Evolutionary conservation across 2,113 vertebrate genomes (phyloP), one percentile per base, ranked within the genome.

Genomic region (Naja naja): DNA sequence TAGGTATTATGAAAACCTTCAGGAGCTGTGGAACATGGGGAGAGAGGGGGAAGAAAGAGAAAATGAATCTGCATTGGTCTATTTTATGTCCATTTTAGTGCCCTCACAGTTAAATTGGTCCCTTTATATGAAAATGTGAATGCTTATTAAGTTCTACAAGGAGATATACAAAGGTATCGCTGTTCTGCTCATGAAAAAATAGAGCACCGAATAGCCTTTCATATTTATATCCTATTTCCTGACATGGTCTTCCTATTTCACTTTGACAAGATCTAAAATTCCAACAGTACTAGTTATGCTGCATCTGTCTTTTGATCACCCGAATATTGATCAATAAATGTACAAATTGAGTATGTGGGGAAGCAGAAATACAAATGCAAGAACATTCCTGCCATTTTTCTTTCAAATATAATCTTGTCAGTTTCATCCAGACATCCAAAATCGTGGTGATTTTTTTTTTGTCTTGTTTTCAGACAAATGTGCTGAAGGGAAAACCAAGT

Each of bases 1-100:
- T 30, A 86, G 64, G 10, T 53, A 34, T 93, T 93, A 43, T 58
- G 86, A 53, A 88, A 94, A 88, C 3, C 5, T 92, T 93, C 93
- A 47, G 52, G 89, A 43, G 91, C 0, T 45, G 43, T 0, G 52
- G 25, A 94, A 88, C 20, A n/a, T 91, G 58, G 43, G 91, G 16
- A 39, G 16, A 69, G 34, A 39, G 4, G 10, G 60, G 60, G 11
- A 64, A 30, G 10, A 91, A 0, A 94, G 52, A 89, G 30, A 89
- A 49, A 43, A 91, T 3, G 53, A 93, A 39, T 23, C n/a, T 20
- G 55, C 87, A 92, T 89, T 74, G 89, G 47, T 93, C 20, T 89
- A 1, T 45, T 92, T 93, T 89, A 34, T 85, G 25, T 89, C 43
- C 85, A 30, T 85, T 92, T 89, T 39, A 89, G 43, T 85, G 64